phyloP scores from a whole-genome alignment of 2,888 invertebrate species.

The Nephrotoma flavescens region DNA sequence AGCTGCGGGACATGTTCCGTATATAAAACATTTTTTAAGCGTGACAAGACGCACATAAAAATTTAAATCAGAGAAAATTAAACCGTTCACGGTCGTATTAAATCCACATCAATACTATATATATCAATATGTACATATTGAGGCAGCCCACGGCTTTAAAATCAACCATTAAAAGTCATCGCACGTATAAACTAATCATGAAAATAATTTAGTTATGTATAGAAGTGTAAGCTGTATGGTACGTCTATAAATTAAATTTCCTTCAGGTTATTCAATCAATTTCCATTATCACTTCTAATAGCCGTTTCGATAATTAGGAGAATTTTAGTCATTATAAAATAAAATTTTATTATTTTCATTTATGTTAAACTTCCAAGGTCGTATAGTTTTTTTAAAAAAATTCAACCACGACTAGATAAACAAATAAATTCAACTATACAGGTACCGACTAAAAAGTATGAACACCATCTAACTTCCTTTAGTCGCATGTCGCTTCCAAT shows the following conservation, averaged over 20 bases:
- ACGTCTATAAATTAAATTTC: not conserved
- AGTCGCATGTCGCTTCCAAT: not conserved
- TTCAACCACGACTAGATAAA: not conserved
- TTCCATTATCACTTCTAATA: not conserved
- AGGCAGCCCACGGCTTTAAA: not conserved
- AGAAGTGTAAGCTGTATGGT: no score
- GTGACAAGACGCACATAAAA: not conserved
- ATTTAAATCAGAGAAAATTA: not conserved
- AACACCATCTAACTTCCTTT: not conserved
- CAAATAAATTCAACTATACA: not conserved
- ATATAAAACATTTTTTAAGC: not conserved
- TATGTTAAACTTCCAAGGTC: not conserved
- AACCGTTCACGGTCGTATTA: not conserved
- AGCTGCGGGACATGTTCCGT: not conserved
- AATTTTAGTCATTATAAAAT: not conserved
- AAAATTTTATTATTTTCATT: not conserved
- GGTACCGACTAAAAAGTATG: not conserved
- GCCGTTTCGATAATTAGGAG: not conserved
- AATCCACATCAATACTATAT: not conserved
- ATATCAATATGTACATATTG: not conserved
- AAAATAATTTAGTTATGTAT: not conserved
- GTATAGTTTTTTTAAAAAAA: not conserved
- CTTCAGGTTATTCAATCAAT: not conserved
- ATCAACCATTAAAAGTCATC: not conserved
- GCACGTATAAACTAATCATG: not conserved